Conservation (phyloP, 2,888 invertebrate genomes). For the Diarsia rubi region DNA sequence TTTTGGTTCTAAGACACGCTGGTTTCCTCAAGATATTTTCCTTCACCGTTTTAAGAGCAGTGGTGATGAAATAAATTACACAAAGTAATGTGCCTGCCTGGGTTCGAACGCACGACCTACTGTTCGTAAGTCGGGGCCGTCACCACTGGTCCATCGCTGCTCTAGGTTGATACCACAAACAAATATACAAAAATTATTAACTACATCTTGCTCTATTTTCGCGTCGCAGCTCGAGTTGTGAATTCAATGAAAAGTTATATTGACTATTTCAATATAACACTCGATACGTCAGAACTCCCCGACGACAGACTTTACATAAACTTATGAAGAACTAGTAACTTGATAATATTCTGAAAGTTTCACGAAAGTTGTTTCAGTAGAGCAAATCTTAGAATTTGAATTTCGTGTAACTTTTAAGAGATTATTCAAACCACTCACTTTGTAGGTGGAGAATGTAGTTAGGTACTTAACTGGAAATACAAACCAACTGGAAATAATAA, state of each 20-base stretch:
- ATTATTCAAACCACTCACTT: slow-evolving; percentile 19
- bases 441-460: background rate
- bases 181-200: background rate
- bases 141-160: too few species aligned
- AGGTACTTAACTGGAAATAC: background rate
- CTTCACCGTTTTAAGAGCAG: too few species aligned
- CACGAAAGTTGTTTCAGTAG: slow-evolving; percentile 14
- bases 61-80: too few species aligned
- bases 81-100: too few species aligned
- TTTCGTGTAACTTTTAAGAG: slow-evolving; percentile 17
- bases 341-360: slow-evolving; percentile 22
- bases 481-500: background rate
- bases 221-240: background rate
- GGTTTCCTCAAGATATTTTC: too few species aligned
- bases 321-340: slow-evolving; percentile 33
- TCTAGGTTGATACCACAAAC: background rate
- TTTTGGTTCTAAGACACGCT: too few species aligned
- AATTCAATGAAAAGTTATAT: slow-evolving; percentile 2
- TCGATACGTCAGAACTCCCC: slow-evolving; percentile 11
- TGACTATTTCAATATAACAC: slow-evolving; percentile 16
- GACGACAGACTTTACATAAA: slow-evolving; percentile 17
- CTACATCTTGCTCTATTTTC: background rate
- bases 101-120: too few species aligned
- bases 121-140: too few species aligned
- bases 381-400: slow-evolving; percentile 16